These are phyloP conservation scores for Dryadula phaetusa DNA, from an alignment of 2,888 invertebrate genomes.

Conservation along the genomic window DNA sequence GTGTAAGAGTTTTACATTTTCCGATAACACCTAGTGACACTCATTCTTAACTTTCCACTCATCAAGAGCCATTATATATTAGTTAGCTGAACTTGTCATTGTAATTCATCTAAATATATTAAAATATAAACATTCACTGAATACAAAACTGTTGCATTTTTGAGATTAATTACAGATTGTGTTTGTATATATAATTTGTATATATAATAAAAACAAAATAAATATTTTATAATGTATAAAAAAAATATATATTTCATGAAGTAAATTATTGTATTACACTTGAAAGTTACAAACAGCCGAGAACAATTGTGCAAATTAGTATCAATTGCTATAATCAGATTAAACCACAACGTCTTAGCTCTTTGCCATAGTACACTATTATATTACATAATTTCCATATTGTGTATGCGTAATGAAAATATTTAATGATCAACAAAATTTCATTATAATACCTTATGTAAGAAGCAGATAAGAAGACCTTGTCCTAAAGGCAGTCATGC, in stretches of 20 bases:
- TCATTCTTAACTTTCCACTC: not conserved
- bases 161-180: no score
- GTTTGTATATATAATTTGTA: no score
- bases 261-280: not conserved
- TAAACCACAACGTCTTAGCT: constrained; percentile 26
- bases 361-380: not conserved
- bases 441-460: constrained; percentile 7
- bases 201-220: no score
- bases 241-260: not conserved
- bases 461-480: constrained; percentile 5
- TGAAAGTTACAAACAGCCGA: not conserved
- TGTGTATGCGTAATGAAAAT: not conserved
- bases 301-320: constrained; percentile 35
- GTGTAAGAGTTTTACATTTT: not conserved
- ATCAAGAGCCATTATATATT: not conserved
- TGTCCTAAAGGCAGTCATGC: constrained; percentile 13
- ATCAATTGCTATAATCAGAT: constrained; percentile 41
- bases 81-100: not conserved
- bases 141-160: not conserved
- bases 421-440: not conserved
- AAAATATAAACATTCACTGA: not conserved
- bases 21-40: not conserved
- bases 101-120: not conserved
- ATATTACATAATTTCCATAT: constrained; percentile 5
- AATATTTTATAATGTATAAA: no score